Evolutionary conservation across 2,888 invertebrate species (phyloP).

Genomic region (Agrochola lota): DNA sequence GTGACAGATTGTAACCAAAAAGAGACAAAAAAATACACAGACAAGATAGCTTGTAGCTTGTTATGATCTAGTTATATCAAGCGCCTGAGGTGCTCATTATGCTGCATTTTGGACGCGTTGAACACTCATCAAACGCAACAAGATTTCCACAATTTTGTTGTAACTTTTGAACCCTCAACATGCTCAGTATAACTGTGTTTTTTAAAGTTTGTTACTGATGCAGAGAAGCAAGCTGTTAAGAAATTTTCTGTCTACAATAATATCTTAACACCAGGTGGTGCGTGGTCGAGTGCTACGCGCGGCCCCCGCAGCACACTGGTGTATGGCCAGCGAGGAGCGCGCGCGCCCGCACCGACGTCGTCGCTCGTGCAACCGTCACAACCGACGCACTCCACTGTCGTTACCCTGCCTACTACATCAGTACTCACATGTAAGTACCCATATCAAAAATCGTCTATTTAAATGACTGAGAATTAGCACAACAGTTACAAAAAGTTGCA

Average conservation of each 20-base stretch:
- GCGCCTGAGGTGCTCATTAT: too few relatives aligned
- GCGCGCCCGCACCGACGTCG: conserved; percentile 64
- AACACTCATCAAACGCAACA: too few relatives aligned
- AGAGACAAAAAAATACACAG: too few relatives aligned
- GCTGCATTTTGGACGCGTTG: too few relatives aligned
- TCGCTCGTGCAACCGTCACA: conserved; percentile 58
- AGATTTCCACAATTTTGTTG: too few relatives aligned
- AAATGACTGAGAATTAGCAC: not conserved
- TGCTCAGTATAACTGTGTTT: too few relatives aligned
- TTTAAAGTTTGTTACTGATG: too few relatives aligned
- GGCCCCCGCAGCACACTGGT: conserved; percentile 81
- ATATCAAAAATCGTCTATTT: not conserved
- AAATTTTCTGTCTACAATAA: too few relatives aligned
- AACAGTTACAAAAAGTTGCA: not conserved
- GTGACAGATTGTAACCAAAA: too few relatives aligned
- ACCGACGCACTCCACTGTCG: conserved; percentile 74
- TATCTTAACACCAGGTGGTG: conserved; percentile 53
- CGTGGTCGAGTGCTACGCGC: conserved; percentile 76
- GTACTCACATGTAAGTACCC: conserved; percentile 80
- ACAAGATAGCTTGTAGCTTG: not conserved
- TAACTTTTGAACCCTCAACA: too few relatives aligned
- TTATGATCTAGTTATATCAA: not conserved
- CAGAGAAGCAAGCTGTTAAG: too few relatives aligned
- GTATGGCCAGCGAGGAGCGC: conserved; percentile 77
- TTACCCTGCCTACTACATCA: conserved; percentile 79